Conservation (phyloP, 2,797 vertebrate genomes). For the Lagorchestes hirsutus region DNA sequence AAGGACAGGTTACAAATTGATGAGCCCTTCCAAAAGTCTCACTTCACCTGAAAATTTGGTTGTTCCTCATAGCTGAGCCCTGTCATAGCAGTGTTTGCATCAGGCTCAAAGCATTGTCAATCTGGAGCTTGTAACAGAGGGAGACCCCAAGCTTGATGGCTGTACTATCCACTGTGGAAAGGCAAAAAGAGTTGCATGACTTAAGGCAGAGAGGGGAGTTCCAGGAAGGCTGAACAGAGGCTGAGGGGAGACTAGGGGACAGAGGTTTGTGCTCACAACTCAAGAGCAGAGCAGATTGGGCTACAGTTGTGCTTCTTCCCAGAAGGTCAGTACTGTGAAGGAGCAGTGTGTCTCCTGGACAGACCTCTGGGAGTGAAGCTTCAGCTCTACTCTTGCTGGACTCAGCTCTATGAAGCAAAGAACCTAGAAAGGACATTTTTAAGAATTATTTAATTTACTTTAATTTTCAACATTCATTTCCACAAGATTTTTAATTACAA, state of each 20-base stretch:
- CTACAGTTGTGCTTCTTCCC: conserved; percentile 44
- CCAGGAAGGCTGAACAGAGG: conserved; percentile 62
- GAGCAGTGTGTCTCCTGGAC: conserved; percentile 81
- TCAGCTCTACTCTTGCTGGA: conserved; percentile 80
- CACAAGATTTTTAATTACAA: too few relatives aligned
- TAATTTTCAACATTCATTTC: too few relatives aligned
- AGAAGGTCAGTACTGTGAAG: conserved; percentile 82
- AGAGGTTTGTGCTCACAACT: conserved; percentile 58
- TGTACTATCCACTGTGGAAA: conserved; percentile 38
- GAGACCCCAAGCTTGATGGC: conserved; percentile 58
- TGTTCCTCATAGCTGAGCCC: conserved; percentile 67
- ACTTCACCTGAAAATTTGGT: conserved; percentile 75
- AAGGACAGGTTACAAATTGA: conserved; percentile 87
- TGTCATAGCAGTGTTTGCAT: conserved; percentile 60
- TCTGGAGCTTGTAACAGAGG: conserved; percentile 49
- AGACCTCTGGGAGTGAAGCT: conserved; percentile 83
- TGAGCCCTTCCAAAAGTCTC: conserved; percentile 87
- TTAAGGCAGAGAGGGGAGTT: conserved; percentile 43
- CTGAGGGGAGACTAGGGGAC: background rate
- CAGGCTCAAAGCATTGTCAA: conserved; percentile 71
- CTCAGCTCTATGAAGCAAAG: conserved; percentile 81
- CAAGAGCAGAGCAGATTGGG: conserved; percentile 8
- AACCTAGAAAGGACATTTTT: background rate
- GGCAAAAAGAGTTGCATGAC: conserved; percentile 74
- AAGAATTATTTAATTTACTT: too few relatives aligned